Evolutionary conservation across 2,888 invertebrate species (phyloP).

Genomic region (Bellardia pandia): DNA sequence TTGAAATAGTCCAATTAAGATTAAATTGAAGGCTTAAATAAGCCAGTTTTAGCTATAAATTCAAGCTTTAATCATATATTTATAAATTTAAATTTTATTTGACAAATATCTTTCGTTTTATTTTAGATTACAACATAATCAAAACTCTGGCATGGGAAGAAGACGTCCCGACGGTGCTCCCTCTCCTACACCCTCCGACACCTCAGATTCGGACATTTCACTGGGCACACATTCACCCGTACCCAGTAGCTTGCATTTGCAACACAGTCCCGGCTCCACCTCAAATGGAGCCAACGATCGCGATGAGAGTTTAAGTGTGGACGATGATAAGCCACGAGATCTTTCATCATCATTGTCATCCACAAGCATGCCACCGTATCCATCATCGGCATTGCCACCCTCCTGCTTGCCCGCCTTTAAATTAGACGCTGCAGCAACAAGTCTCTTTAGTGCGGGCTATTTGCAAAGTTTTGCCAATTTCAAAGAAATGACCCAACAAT

Average conservation of each 20-base stretch:
- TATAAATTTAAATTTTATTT: too few species aligned
- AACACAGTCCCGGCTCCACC: slow-evolving; percentile 84
- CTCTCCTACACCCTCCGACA: slow-evolving; percentile 83
- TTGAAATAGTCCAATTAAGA: too few species aligned
- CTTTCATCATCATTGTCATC: slow-evolving; percentile 80
- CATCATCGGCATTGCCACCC: slow-evolving; percentile 73
- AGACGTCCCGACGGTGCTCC: slow-evolving; percentile 82
- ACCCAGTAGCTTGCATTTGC: slow-evolving; percentile 83
- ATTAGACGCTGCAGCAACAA: slow-evolving; percentile 81
- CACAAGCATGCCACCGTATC: slow-evolving; percentile 74
- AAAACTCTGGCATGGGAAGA: slow-evolving; percentile 81
- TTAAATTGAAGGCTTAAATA: too few species aligned
- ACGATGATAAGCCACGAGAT: slow-evolving; percentile 83
- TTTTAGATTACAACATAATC: slow-evolving; percentile 83
- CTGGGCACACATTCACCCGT: slow-evolving; percentile 84
- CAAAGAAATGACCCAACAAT: slow-evolving; percentile 83
- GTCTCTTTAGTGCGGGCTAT: slow-evolving; percentile 83
- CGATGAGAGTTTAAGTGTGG: slow-evolving; percentile 83
- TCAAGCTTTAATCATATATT: too few species aligned
- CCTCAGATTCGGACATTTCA: slow-evolving; percentile 84
- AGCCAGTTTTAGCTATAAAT: too few species aligned
- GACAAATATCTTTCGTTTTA: neutral
- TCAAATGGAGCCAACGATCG: slow-evolving; percentile 84
- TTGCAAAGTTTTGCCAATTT: slow-evolving; percentile 84
- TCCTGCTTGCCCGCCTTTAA: slow-evolving; percentile 82